Percentiles rank a stretch among this genome's conserved stretches.
phyloP scores from a whole-genome alignment of 37 sponge, comb jelly and placozoan species.

The Hexactinellida sp. region DNA sequence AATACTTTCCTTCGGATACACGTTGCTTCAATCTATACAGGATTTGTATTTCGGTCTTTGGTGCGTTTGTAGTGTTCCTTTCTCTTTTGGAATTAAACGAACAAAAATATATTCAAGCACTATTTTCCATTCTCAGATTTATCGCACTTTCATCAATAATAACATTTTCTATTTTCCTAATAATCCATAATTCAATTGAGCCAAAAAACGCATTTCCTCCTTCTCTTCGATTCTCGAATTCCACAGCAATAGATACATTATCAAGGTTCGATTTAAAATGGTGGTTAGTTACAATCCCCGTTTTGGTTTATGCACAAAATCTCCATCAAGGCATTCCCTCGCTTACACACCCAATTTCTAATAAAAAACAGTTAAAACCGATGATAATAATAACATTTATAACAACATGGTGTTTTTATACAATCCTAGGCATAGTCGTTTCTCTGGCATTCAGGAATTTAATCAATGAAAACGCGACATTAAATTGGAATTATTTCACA shows the following conservation, averaged over 20 bases:
- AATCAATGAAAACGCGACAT: conserved; percentile 54
- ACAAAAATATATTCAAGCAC: conserved; percentile 64
- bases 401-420: conserved; percentile 33
- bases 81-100: conserved; percentile 63
- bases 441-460: conserved; percentile 45
- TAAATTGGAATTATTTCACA: conserved; percentile 45
- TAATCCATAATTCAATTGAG: not conserved
- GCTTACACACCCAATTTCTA: conserved; percentile 45
- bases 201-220: not conserved
- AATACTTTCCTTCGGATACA: conserved; percentile 23
- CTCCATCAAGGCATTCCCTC: conserved; percentile 68
- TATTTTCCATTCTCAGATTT: conserved; percentile 57
- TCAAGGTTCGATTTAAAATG: conserved; percentile 32
- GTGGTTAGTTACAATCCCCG: conserved; percentile 56
- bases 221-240: not conserved
- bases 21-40: conserved; percentile 43
- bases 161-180: conserved; percentile 24
- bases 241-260: not conserved
- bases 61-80: conserved; percentile 36
- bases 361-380: conserved; percentile 36
- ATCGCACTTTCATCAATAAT: conserved; percentile 43
- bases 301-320: conserved; percentile 59
- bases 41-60: conserved; percentile 64
- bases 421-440: conserved; percentile 47
- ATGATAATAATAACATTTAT: conserved; percentile 36